Conservation (phyloP, 2,797 vertebrate species). For the Phaenicophaeus curvirostris region DNA sequence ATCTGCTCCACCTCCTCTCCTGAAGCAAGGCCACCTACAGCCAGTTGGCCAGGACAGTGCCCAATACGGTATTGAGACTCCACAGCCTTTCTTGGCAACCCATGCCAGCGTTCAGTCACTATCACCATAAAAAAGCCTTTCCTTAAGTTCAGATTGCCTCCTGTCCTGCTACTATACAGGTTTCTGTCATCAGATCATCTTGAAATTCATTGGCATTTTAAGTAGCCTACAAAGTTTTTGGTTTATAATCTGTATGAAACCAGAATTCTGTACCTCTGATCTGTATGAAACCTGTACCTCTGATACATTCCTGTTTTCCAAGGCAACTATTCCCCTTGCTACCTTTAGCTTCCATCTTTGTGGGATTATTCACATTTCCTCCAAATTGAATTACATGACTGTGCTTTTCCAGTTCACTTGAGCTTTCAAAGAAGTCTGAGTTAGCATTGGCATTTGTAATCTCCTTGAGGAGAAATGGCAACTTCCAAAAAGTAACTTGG, state of each 20-base stretch:
- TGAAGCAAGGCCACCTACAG: neutral
- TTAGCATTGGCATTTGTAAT: neutral
- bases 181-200: neutral
- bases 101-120: neutral
- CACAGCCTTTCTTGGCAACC: neutral
- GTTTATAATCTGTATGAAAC: neutral
- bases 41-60: neutral
- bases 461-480: neutral
- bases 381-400: neutral
- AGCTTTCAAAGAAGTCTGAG: neutral
- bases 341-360: neutral
- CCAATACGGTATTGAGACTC: neutral
- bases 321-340: neutral
- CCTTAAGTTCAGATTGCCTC: neutral
- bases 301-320: neutral
- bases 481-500: neutral
- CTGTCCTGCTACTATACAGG: neutral
- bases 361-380: neutral
- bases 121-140: neutral
- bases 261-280: neutral
- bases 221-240: neutral
- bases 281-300: neutral
- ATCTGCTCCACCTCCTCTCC: accelerated
- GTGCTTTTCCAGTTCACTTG: neutral
- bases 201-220: neutral